Conservation (phyloP, 2,797 vertebrate species). For the Pseudochirops corinnae region DNA sequence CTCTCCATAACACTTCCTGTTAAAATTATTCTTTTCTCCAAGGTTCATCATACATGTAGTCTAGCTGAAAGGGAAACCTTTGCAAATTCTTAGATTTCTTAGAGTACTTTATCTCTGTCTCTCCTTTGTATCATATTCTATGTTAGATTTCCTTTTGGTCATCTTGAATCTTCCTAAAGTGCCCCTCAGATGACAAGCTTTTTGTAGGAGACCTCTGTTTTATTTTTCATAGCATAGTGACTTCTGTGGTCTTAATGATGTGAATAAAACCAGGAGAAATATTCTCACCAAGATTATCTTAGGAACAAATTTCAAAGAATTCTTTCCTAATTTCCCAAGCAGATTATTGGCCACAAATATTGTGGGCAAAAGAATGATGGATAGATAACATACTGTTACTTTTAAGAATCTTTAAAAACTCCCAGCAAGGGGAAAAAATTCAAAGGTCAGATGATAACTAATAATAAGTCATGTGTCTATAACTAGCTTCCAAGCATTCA, state of each 20-base stretch:
- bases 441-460: neutral
- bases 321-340: neutral
- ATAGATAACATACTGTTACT: neutral
- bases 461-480: neutral
- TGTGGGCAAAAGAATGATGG: neutral
- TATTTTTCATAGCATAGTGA: neutral
- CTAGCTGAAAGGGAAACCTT: neutral
- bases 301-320: neutral
- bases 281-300: neutral
- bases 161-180: neutral
- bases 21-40: neutral
- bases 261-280: neutral
- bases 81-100: neutral
- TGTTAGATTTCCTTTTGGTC: neutral
- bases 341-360: neutral
- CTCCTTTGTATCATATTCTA: neutral
- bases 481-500: neutral
- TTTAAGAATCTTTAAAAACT: neutral
- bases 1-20: neutral
- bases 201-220: neutral
- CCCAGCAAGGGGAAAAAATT: neutral
- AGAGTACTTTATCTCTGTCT: neutral
- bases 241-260: neutral
- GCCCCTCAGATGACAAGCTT: neutral
- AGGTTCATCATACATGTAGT: neutral